Conservation (phyloP, 1,140 invertebrate species). For the Eufriesea mexicana region DNA sequence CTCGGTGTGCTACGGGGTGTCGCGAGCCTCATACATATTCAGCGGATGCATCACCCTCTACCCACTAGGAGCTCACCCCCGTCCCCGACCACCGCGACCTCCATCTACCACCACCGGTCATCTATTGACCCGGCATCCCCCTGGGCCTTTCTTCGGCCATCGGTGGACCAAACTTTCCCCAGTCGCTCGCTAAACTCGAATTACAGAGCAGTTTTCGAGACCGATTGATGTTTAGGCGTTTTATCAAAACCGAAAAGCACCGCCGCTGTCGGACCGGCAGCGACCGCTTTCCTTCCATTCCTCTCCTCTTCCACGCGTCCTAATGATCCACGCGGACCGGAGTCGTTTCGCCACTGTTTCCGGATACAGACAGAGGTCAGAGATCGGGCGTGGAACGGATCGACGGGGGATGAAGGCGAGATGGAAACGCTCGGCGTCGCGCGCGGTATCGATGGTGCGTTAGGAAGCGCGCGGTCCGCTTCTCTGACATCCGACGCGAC, state of each 20-base stretch:
- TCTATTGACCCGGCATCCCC: constrained; percentile 79
- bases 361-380: background rate
- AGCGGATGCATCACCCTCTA: constrained; percentile 79
- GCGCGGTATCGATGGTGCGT: constrained; percentile 19
- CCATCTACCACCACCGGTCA: constrained; percentile 70
- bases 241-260: constrained; percentile 75
- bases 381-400: no score
- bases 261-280: constrained; percentile 1
- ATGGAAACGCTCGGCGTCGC: no score
- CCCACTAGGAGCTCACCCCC: constrained; percentile 45
- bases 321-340: no score
- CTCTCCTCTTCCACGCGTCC: background rate
- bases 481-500: constrained; percentile 62
- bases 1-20: constrained; percentile 78
- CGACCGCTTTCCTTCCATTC: constrained; percentile 11
- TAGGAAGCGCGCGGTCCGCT: constrained; percentile 12
- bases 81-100: constrained; percentile 59
- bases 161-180: constrained; percentile 76
- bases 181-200: constrained; percentile 75
- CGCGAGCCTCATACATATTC: constrained; percentile 82
- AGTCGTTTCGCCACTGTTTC: background rate
- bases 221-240: constrained; percentile 81
- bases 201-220: constrained; percentile 80
- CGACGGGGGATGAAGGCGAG: background rate
- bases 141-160: constrained; percentile 59